Evolutionary conservation across 1,140 invertebrate species (phyloP).

Genomic region (Acromyrmex heyeri): DNA sequence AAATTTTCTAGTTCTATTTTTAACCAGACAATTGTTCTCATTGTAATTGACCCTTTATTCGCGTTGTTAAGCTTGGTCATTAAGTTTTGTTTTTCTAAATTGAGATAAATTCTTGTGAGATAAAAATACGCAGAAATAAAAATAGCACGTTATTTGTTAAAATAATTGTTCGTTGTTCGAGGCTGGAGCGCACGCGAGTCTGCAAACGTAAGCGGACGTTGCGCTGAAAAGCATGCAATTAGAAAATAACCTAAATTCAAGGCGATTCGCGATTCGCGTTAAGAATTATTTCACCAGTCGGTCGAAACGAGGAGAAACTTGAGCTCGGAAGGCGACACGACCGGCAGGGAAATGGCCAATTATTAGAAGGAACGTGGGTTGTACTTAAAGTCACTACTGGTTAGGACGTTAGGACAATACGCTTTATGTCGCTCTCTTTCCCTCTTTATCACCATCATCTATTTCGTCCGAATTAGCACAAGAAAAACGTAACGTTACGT

Average conservation of each 20-base stretch:
- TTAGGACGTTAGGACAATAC: slow-evolving; percentile 28
- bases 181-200: not conserved
- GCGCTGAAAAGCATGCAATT: slow-evolving; percentile 77
- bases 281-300: slow-evolving; percentile 67
- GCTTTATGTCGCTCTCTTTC: slow-evolving; percentile 14
- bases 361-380: slow-evolving; percentile 78
- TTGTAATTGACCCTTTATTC: not conserved
- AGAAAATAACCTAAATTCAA: slow-evolving; percentile 82
- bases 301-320: slow-evolving; percentile 48
- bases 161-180: not conserved
- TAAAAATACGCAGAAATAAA: not conserved
- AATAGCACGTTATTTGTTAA: not conserved
- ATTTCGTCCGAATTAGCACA: slow-evolving; percentile 34
- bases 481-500: slow-evolving; percentile 1
- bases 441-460: slow-evolving; percentile 41
- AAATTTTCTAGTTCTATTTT: no score
- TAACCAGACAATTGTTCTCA: no score
- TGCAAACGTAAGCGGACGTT: slow-evolving; percentile 68
- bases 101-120: not conserved
- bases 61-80: not conserved
- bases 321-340: slow-evolving; percentile 54
- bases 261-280: slow-evolving; percentile 75
- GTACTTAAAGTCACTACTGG: slow-evolving; percentile 66
- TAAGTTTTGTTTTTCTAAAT: not conserved
- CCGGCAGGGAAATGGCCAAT: slow-evolving; percentile 81